phyloP scores from a whole-genome alignment of 2,797 vertebrate species.

The Periophthalmus magnuspinnatus region DNA sequence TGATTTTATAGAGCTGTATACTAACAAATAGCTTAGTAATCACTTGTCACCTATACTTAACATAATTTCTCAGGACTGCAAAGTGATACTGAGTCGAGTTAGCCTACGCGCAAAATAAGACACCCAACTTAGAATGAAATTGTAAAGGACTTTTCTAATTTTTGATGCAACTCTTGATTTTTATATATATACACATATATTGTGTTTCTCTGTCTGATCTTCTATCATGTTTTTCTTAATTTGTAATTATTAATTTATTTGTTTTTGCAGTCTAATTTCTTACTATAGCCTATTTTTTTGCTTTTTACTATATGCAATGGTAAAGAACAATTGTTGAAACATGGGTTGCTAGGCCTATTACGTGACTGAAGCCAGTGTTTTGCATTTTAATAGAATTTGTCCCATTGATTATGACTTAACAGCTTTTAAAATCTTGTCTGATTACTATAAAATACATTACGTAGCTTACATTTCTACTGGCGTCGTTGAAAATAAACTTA shows the following conservation, averaged over 20 bases:
- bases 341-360: background rate
- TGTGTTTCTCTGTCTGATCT: too few relatives aligned
- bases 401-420: background rate
- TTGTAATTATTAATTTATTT: background rate
- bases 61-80: background rate
- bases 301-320: background rate
- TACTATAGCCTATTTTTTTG: background rate
- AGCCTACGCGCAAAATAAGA: too few relatives aligned
- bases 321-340: background rate
- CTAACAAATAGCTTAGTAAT: background rate
- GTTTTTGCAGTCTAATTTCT: background rate
- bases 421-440: background rate
- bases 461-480: conserved; percentile 15
- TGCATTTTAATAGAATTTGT: background rate
- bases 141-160: too few relatives aligned
- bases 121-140: too few relatives aligned
- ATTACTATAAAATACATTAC: conserved; percentile 4
- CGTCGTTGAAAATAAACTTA: conserved; percentile 17
- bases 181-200: too few relatives aligned
- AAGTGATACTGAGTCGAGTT: background rate
- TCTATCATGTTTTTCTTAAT: too few relatives aligned
- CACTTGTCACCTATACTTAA: background rate
- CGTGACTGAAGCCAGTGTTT: background rate
- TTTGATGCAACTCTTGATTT: too few relatives aligned
- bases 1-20: background rate